Evolutionary conservation across 2,797 vertebrate species (phyloP).

Genomic region (Enteromius trimaculatus): DNA sequence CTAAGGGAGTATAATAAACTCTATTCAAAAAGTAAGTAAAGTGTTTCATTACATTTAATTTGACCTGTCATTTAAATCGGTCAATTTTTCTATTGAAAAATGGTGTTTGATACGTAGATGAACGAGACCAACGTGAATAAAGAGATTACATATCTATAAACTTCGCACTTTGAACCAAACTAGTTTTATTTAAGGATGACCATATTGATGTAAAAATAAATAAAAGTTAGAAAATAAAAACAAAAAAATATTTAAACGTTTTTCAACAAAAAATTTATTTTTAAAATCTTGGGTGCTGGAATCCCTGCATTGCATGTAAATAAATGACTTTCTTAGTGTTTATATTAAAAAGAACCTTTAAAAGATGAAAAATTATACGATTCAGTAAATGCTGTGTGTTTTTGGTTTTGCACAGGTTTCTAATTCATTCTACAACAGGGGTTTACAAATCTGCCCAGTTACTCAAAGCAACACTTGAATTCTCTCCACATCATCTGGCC

Average conservation of each 20-base stretch:
- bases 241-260: too few relatives aligned
- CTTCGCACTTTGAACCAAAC: not conserved
- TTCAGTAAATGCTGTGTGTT: not conserved
- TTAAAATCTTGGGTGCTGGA: too few relatives aligned
- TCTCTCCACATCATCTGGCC: not conserved
- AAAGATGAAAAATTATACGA: too few relatives aligned
- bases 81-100: not conserved
- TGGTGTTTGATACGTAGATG: not conserved
- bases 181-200: too few relatives aligned
- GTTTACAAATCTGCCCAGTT: slow-evolving; percentile 1
- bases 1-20: not conserved
- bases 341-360: not conserved
- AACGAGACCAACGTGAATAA: not conserved
- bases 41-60: not conserved
- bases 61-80: not conserved
- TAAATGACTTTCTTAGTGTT: too few relatives aligned
- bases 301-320: too few relatives aligned
- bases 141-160: not conserved
- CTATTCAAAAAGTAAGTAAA: not conserved
- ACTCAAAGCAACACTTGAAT: not conserved
- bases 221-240: too few relatives aligned
- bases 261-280: too few relatives aligned
- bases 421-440: not conserved
- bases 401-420: not conserved
- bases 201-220: too few relatives aligned